These are phyloP conservation scores for Drosophila demipolita DNA, from an alignment of 2,888 invertebrate species.

Conservation along the genomic window DNA sequence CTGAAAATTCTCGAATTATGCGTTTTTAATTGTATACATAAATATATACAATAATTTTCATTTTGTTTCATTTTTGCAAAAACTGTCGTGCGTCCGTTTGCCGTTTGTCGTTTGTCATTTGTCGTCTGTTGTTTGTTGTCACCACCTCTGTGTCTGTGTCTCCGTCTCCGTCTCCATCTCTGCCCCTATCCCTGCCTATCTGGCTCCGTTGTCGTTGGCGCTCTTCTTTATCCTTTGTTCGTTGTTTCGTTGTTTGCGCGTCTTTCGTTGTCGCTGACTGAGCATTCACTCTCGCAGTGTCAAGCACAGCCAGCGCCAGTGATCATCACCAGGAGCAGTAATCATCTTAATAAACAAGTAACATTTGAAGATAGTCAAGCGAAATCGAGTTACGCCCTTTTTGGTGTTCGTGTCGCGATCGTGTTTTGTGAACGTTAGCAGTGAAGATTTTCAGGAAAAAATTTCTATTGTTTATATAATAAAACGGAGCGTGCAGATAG, in stretches of 20 bases:
- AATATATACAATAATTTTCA: constrained; percentile 36
- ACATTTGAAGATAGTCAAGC: background rate
- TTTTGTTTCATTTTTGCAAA: constrained; percentile 65
- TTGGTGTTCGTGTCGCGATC: constrained; percentile 25
- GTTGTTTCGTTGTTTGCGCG: constrained; percentile 65
- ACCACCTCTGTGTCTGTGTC: constrained; percentile 18
- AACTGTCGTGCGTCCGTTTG: constrained; percentile 39
- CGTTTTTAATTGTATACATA: constrained; percentile 53
- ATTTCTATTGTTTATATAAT: constrained; percentile 71
- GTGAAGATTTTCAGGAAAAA: constrained; percentile 41
- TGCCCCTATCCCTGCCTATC: background rate
- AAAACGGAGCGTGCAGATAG: constrained; percentile 47
- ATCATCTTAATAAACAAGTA: constrained; percentile 19
- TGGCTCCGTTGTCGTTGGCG: constrained; percentile 24
- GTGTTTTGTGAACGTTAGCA: constrained; percentile 41
- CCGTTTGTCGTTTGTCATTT: constrained; percentile 9
- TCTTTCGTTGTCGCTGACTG: constrained; percentile 66
- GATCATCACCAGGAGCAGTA: constrained; percentile 52
- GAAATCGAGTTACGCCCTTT: constrained; percentile 13
- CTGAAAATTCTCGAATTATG: constrained; percentile 60
- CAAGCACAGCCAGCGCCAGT: constrained; percentile 62
- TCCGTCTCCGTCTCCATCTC: constrained; percentile 22
- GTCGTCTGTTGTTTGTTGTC: constrained; percentile 21
- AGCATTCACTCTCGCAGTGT: constrained; percentile 63
- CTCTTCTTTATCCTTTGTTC: constrained; percentile 39